These are phyloP conservation scores for Elgonia sp. DNA, from an alignment of 2,888 invertebrate genomes.

Conservation along the genomic window DNA sequence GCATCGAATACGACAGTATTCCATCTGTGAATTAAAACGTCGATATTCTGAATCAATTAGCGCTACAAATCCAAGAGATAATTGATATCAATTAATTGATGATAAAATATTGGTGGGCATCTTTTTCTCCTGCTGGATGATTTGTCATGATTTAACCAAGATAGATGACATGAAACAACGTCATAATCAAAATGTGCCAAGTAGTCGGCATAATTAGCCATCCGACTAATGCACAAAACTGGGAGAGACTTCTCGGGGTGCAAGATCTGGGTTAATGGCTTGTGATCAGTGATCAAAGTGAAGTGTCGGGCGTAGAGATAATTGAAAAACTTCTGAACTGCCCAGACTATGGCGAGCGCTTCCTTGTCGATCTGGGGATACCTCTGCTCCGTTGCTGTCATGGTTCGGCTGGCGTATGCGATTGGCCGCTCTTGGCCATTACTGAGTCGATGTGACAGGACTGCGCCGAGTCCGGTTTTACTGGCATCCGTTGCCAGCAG, in stretches of 20 bases:
- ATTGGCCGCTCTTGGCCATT: slow-evolving; percentile 54
- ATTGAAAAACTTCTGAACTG: slow-evolving; percentile 26
- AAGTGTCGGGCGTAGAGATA: slow-evolving; percentile 25
- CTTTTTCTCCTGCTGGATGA: slow-evolving; percentile 17
- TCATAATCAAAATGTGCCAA: slow-evolving; percentile 32
- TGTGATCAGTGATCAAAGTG: slow-evolving; percentile 49
- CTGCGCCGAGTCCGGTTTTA: slow-evolving; percentile 37
- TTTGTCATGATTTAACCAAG: slow-evolving; percentile 49
- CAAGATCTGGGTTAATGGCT: slow-evolving; percentile 51
- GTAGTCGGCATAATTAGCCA: slow-evolving; percentile 65
- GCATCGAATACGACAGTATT: slow-evolving; percentile 95
- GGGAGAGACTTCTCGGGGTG: slow-evolving; percentile 36
- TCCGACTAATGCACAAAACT: slow-evolving; percentile 56
- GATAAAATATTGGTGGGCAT: slow-evolving; percentile 46
- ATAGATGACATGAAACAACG: slow-evolving; percentile 55
- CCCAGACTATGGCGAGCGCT: slow-evolving; percentile 31
- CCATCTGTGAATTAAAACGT: slow-evolving; percentile 88
- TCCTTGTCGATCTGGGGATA: slow-evolving; percentile 63
- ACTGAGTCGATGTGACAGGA: not conserved
- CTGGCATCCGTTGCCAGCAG: slow-evolving; percentile 15
- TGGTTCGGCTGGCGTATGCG: slow-evolving; percentile 40
- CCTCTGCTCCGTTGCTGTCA: slow-evolving; percentile 39
- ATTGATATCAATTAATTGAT: slow-evolving; percentile 58
- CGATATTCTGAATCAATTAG: slow-evolving; percentile 65
- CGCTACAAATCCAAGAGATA: slow-evolving; percentile 53